Evolutionary conservation across 1,140 invertebrate genomes (phyloP).

Genomic region (Matsumurasca onukii): DNA sequence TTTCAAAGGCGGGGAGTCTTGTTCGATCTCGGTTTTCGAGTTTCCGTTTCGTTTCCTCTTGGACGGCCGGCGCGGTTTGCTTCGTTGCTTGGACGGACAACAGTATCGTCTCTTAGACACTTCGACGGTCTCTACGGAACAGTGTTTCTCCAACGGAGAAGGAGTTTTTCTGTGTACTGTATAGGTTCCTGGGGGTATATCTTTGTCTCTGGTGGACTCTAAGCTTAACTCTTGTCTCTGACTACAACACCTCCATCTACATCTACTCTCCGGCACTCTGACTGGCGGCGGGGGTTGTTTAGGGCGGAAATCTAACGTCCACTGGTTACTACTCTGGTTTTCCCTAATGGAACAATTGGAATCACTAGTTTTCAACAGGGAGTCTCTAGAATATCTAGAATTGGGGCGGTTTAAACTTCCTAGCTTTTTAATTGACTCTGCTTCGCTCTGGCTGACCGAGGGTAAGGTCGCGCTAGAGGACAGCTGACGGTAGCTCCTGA

Average conservation of each 20-base stretch:
- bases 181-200: constrained; percentile 10
- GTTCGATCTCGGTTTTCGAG: neutral
- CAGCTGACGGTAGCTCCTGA: constrained; percentile 57
- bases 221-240: neutral
- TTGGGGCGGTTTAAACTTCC: constrained; percentile 28
- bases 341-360: constrained; percentile 31
- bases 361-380: constrained; percentile 33
- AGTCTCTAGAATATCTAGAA: constrained; percentile 22
- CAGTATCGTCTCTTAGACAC: neutral
- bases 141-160: constrained; percentile 6
- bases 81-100: constrained; percentile 1
- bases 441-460: constrained; percentile 24
- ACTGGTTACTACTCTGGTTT: neutral
- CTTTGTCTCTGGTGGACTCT: constrained; percentile 4
- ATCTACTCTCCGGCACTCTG: neutral
- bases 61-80: neutral
- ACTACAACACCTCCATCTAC: constrained; percentile 12
- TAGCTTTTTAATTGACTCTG: constrained; percentile 29
- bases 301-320: neutral
- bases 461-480: constrained; percentile 29
- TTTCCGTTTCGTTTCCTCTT: constrained; percentile 33
- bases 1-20: neutral
- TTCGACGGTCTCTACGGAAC: constrained; percentile 15
- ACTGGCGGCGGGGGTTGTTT: neutral
- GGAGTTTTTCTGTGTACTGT: neutral